A percentile compares a stretch with the other conserved stretches of the same genome.
phyloP scores from a whole-genome alignment of 2,113 vertebrate genomes.

The Odontesthes bonariensis region DNA sequence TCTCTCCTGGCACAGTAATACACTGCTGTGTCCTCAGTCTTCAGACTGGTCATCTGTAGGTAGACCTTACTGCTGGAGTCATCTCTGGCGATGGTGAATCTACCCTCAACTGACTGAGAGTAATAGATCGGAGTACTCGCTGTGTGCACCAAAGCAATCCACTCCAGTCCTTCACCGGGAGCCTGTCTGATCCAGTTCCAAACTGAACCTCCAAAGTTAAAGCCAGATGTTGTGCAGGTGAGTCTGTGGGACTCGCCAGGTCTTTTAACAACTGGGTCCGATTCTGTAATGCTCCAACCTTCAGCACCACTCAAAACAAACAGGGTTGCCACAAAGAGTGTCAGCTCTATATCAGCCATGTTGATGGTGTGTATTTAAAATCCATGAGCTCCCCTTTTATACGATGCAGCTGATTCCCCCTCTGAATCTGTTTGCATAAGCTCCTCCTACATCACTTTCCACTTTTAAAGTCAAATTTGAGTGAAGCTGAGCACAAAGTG shows the following conservation, averaged over 20 bases:
- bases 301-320: neutral
- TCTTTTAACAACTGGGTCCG: neutral
- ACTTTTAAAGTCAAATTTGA: too few species aligned
- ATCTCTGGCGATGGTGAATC: constrained; percentile 46
- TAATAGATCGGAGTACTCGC: neutral
- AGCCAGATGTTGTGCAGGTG: neutral
- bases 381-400: too few species aligned
- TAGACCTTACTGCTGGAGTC: constrained; percentile 22
- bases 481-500: too few species aligned
- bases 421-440: too few species aligned
- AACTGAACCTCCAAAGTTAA: too few species aligned
- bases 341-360: neutral
- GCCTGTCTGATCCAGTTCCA: neutral
- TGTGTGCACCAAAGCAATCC: neutral
- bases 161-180: neutral
- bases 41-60: constrained; percentile 44
- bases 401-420: too few species aligned
- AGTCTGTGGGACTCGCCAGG: constrained; percentile 4
- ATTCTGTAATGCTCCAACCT: neutral
- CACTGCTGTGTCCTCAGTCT: constrained; percentile 25
- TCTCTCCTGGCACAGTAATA: constrained; percentile 24
- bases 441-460: too few species aligned
- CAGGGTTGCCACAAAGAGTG: too few species aligned
- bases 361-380: too few species aligned
- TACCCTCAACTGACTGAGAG: constrained; percentile 25